Base-by-base conservation (phyloP, 2,113 vertebrate genomes). In the Callorhinus ursinus region DNA sequence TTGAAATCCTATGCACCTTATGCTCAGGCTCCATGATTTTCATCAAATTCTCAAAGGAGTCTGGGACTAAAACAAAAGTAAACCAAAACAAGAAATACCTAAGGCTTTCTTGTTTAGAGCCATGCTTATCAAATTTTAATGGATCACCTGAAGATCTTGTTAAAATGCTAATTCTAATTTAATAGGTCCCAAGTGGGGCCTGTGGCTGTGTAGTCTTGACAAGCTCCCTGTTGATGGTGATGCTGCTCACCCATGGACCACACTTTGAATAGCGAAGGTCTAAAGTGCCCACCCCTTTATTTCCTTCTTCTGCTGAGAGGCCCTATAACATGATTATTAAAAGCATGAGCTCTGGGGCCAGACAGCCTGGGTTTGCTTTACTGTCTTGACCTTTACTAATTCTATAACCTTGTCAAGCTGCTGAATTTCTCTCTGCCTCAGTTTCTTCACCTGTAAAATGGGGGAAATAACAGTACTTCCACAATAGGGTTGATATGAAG, bases 11-110 rank as follows among this genome's bases (percentile, higher is more conserved):
- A 15, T 72, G 72, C 9, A 91, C 9, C n/a, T 59, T 65, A 26
- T 85, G 16, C 13, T 71, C 22, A 77, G 18, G 11, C 7, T 72
- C 19, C 5, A 61, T 19, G 49, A 74, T n/a, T 86, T 95, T 63
- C 4, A 9, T 67, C 59, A 87, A 61, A 76, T 71, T 39, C 28
- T 83, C 10, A 90, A n/a, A 88, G 55, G 19, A 72, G 2, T 31
- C 61, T 94, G 33, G 21, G 28, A 69, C 26, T 59, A 83, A 91
- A 95, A 85, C 28, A 57, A 97, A 91, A 85, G 33, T 9, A 79
- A 91, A 74, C 49, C 16, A n/a, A 90, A 39, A 3, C 33, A 82
- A 86, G 59, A 71, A 79, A 93, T 53, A 80, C 3, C 16, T 22
- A 87, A 87, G 39, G 3, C 31, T 61, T 88, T 80, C n/a, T 96